Evolutionary conservation across 2,113 vertebrate species (phyloP).

Genomic region (Machaerirhynchus nigripectus): DNA sequence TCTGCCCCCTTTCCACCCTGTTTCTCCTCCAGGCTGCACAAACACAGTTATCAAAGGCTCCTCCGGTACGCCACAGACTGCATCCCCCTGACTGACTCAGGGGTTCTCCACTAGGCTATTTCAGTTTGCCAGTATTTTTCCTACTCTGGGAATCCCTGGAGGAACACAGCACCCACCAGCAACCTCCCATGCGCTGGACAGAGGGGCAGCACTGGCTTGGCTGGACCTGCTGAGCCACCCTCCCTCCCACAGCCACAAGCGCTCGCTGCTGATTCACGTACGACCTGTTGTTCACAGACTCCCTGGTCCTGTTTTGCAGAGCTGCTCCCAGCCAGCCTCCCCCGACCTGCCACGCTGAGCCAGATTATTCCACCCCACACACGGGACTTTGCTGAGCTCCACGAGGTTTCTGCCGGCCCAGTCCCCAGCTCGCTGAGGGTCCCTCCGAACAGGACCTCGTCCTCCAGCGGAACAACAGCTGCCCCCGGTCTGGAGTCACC

Average conservation of each 20-base stretch:
- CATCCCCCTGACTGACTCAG: not conserved
- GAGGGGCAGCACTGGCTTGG: not conserved
- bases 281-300: not conserved
- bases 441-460: not conserved
- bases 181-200: not conserved
- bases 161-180: not conserved
- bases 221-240: not conserved
- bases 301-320: not conserved
- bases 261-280: not conserved
- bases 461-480: too few relatives aligned
- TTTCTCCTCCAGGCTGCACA: not conserved
- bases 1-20: accelerated
- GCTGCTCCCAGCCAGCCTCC: not conserved
- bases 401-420: accelerated
- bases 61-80: accelerated
- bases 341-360: accelerated
- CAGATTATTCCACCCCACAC: not conserved
- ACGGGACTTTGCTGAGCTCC: not conserved
- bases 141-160: not conserved
- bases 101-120: not conserved
- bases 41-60: not conserved
- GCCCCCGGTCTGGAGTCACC: accelerated
- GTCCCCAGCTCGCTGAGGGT: not conserved
- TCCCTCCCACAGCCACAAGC: not conserved
- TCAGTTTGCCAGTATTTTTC: not conserved